Evolutionary conservation across 92 coral and sea anemone species (phyloP).

Genomic region (Phymanthus crucifer): DNA sequence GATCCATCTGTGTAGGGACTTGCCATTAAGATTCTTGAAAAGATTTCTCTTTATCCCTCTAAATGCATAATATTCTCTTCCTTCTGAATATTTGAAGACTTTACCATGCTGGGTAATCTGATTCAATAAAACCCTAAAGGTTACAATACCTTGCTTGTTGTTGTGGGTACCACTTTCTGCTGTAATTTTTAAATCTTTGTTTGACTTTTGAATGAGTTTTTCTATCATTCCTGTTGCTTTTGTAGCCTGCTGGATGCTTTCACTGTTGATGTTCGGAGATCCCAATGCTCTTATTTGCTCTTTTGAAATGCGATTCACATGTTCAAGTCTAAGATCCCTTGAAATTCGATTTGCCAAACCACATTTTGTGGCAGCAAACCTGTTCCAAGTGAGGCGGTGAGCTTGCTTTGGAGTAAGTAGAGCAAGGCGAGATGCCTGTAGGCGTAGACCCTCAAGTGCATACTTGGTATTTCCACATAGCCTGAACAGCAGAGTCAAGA

Average conservation of each 20-base stretch:
- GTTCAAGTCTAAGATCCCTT: constrained; percentile 47
- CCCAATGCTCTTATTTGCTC: constrained; percentile 44
- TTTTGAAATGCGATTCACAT: constrained; percentile 51
- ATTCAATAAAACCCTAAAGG: constrained; percentile 5
- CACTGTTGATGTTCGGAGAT: constrained; percentile 44
- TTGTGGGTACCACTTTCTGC: constrained; percentile 18
- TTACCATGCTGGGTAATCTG: constrained; percentile 23
- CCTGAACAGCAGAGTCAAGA: constrained; percentile 49
- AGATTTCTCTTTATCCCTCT: not conserved
- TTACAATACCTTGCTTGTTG: constrained; percentile 9
- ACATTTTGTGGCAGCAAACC: constrained; percentile 28
- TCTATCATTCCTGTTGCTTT: constrained; percentile 29
- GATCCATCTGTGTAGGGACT: constrained; percentile 16
- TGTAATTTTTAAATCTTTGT: not conserved
- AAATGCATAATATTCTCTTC: constrained; percentile 23
- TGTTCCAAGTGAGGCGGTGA: constrained; percentile 51
- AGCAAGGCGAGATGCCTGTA: constrained; percentile 33
- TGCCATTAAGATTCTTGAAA: not conserved
- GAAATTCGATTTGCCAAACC: constrained; percentile 46
- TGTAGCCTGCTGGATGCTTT: constrained; percentile 34
- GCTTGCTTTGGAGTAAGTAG: constrained; percentile 41
- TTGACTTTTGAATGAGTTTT: constrained; percentile 16
- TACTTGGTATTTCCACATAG: constrained; percentile 29
- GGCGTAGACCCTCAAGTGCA: constrained; percentile 48
- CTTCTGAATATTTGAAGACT: constrained; percentile 27